Conservation (phyloP, 92 coral and sea anemone genomes). For the Palythoa heliodiscus region DNA sequence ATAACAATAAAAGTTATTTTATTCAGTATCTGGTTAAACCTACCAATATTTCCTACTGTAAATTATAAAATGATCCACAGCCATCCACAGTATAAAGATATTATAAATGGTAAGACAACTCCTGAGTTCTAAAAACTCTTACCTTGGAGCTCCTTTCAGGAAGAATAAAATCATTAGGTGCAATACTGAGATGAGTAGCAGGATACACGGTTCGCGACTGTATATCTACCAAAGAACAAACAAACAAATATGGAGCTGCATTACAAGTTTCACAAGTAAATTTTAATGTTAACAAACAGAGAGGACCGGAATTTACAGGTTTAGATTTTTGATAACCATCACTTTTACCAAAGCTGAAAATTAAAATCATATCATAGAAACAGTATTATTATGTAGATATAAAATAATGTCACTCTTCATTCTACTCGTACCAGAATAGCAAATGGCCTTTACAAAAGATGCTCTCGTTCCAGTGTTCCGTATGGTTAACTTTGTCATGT, state of each 20-base stretch:
- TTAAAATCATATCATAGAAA: too few relatives aligned
- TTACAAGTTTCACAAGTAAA: not conserved
- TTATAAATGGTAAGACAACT: not conserved
- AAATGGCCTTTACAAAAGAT: conserved; percentile 92
- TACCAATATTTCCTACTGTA: too few relatives aligned
- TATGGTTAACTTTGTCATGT: conserved; percentile 68
- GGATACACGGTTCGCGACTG: conserved; percentile 79
- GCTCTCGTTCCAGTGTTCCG: conserved; percentile 94
- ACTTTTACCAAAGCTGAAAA: not conserved
- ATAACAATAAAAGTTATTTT: not conserved
- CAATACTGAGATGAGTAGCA: conserved; percentile 77
- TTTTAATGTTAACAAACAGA: not conserved
- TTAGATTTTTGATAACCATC: not conserved
- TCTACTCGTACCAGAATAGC: conserved; percentile 80
- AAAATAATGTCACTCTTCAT: too few relatives aligned
- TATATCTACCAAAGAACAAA: conserved; percentile 60
- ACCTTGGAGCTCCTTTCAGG: conserved; percentile 96
- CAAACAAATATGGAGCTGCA: not conserved
- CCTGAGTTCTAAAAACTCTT: not conserved
- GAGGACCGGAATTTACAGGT: not conserved
- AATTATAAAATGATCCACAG: too few relatives aligned
- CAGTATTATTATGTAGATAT: too few relatives aligned
- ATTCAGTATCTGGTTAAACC: too few relatives aligned
- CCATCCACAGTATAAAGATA: not conserved
- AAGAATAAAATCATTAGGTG: conserved; percentile 85